These are phyloP conservation scores for Unio delphinus DNA, from an alignment of 2,888 invertebrate genomes.

Conservation along the genomic window DNA sequence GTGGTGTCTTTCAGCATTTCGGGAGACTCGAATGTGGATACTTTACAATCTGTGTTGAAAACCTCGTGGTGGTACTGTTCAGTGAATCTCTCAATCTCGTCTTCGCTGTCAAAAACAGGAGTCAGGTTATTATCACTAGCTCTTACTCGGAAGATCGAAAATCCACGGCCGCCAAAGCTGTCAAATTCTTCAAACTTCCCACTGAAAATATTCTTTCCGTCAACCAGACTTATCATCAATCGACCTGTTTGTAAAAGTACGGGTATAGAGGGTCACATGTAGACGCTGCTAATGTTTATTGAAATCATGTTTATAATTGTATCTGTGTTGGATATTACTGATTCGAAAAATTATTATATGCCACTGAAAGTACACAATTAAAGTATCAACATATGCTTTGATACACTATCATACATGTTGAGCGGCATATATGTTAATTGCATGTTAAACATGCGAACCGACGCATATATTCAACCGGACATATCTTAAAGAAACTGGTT, in stretches of 20 bases:
- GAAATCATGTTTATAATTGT: too few species aligned
- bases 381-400: too few species aligned
- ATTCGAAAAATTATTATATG: too few species aligned
- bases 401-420: too few species aligned
- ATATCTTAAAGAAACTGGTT: too few species aligned
- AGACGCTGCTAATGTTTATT: too few species aligned
- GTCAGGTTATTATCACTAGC: constrained; percentile 11
- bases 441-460: too few species aligned
- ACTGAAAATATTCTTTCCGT: constrained; percentile 24
- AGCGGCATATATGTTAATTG: too few species aligned
- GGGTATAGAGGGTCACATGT: neutral
- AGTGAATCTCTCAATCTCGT: constrained; percentile 39
- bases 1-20: constrained; percentile 35
- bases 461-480: too few species aligned
- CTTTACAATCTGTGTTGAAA: constrained; percentile 42
- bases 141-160: constrained; percentile 40
- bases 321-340: too few species aligned
- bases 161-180: constrained; percentile 47
- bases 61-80: constrained; percentile 25
- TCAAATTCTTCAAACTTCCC: constrained; percentile 20
- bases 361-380: too few species aligned
- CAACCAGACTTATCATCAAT: constrained; percentile 31
- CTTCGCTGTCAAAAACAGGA: constrained; percentile 38
- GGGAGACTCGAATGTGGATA: constrained; percentile 31
- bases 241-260: constrained; percentile 21